These are phyloP conservation scores for Drosophila seclusa DNA, from an alignment of 2,888 invertebrate species.

Conservation along the genomic window DNA sequence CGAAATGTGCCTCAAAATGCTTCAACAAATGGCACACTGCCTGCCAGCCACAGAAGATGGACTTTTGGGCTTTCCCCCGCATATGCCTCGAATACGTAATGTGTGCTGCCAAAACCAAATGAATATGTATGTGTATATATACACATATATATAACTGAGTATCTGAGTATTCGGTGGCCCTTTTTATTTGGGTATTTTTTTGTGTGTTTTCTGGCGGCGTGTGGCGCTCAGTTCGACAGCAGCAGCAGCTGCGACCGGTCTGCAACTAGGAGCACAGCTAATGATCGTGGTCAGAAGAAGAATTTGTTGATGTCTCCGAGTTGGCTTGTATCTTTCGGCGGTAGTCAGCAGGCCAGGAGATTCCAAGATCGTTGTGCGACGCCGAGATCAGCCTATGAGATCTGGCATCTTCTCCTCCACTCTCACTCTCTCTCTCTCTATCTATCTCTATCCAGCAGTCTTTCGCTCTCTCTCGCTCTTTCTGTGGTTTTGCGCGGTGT, in stretches of 20 bases:
- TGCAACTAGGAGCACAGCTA: slow-evolving; percentile 14
- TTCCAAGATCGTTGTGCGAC: slow-evolving; percentile 71
- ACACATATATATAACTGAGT: slow-evolving; percentile 49
- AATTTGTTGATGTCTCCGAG: slow-evolving; percentile 50
- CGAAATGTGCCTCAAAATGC: slow-evolving; percentile 76
- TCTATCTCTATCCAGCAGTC: neutral
- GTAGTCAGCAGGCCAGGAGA: slow-evolving; percentile 41
- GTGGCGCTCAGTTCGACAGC: slow-evolving; percentile 59
- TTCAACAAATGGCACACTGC: slow-evolving; percentile 71
- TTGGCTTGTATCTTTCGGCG: slow-evolving; percentile 16
- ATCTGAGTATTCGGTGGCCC: slow-evolving; percentile 40
- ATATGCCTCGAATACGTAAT: slow-evolving; percentile 66
- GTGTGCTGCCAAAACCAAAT: slow-evolving; percentile 42
- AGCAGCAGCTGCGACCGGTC: slow-evolving; percentile 18
- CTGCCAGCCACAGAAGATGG: slow-evolving; percentile 25
- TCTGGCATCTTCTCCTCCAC: slow-evolving; percentile 44
- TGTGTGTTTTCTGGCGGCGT: slow-evolving; percentile 46
- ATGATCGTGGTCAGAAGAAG: slow-evolving; percentile 54
- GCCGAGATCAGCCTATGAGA: slow-evolving; percentile 59
- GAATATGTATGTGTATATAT: slow-evolving; percentile 59
- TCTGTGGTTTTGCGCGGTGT: slow-evolving; percentile 76
- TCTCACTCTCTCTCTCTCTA: slow-evolving; percentile 30
- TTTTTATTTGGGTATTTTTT: slow-evolving; percentile 52
- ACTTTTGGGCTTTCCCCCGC: slow-evolving; percentile 63
- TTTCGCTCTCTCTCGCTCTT: neutral